A percentile compares a stretch with the other conserved stretches of the same genome.
Conservation (phyloP, 2,113 vertebrate genomes). For the Willisornis vidua region DNA sequence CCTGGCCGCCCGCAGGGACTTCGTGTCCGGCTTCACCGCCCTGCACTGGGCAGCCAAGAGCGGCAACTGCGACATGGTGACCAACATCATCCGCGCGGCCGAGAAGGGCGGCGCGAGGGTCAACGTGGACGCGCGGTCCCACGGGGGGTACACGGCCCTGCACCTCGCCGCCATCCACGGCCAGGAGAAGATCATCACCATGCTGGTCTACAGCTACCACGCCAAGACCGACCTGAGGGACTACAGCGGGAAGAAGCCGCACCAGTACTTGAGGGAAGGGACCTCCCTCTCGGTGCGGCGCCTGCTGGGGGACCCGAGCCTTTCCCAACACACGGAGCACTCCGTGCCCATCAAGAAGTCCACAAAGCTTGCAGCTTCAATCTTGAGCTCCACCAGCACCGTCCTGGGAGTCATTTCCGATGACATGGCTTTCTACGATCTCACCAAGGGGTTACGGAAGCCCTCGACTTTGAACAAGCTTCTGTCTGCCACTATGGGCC, state of each 20-base stretch:
- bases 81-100: conserved; percentile 78
- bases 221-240: conserved; percentile 83
- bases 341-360: conserved; percentile 52
- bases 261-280: conserved; percentile 84
- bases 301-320: conserved; percentile 79
- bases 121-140: conserved; percentile 82
- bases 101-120: conserved; percentile 59
- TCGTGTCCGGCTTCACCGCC: conserved; percentile 90
- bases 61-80: conserved; percentile 84
- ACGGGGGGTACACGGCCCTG: conserved; percentile 89
- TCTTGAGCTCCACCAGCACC: conserved; percentile 78
- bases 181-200: conserved; percentile 76
- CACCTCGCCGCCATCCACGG: conserved; percentile 90
- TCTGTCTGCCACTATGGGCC: conserved; percentile 74
- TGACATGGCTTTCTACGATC: conserved; percentile 78
- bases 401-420: conserved; percentile 81
- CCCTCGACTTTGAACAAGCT: conserved; percentile 83
- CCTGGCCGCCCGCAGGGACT: conserved; percentile 87
- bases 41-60: conserved; percentile 94
- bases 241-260: conserved; percentile 87
- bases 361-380: conserved; percentile 77
- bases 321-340: neutral
- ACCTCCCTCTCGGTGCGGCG: conserved; percentile 66
- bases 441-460: conserved; percentile 79
- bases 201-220: conserved; percentile 78